Base-by-base conservation (phyloP, 2,113 vertebrate genomes). In the Gymnorhina tibicen region DNA sequence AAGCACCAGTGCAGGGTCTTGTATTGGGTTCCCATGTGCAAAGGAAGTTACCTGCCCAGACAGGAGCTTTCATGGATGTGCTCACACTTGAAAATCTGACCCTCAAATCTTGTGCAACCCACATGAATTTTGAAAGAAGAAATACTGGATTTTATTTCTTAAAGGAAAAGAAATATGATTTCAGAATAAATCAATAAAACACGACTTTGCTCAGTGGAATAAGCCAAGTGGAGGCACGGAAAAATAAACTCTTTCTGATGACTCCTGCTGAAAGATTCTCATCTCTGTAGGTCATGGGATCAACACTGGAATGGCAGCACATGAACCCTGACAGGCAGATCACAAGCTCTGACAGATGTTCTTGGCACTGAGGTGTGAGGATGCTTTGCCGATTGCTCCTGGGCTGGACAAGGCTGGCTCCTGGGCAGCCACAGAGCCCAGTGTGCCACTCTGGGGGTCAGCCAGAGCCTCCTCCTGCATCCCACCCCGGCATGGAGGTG, bases 201-300 rank as follows among this genome's bases (percentile, higher is more conserved):
- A 58, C 77, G 55, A 20, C 95, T 93, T 82, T 49, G 77, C 33
- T 78, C 14, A 0, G 89, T 33, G 87, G 87, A 93, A 91, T 46
- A 82, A 85, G 88, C 91, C 91, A 85, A 95, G 78, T 2, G 70
- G 85, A 96, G 89, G 83, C 87, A 85, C 14, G 30, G 89, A 73
- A 93, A 93, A 96, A 96, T 80, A 76, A 97, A 96, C 95, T 89
- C 56, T 64, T 56, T 14, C 85, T 89, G 91, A 92, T 3, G 19
- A 66, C 74, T 95, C 53, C 77, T 94, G 96, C 69, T 96, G 96
- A 97, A 96, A 96, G 91, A 92, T 81, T 59, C 91, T 81, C 86
- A 78, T 95, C 91, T 92, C 4, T 60, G 44, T 22, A 53, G 93
- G 95, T 91, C 93, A 47, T 3, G 66, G 91, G 95, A 89, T 92